Base-by-base conservation (phyloP, 2,113 vertebrate genomes). In the Podiceps cristatus region DNA sequence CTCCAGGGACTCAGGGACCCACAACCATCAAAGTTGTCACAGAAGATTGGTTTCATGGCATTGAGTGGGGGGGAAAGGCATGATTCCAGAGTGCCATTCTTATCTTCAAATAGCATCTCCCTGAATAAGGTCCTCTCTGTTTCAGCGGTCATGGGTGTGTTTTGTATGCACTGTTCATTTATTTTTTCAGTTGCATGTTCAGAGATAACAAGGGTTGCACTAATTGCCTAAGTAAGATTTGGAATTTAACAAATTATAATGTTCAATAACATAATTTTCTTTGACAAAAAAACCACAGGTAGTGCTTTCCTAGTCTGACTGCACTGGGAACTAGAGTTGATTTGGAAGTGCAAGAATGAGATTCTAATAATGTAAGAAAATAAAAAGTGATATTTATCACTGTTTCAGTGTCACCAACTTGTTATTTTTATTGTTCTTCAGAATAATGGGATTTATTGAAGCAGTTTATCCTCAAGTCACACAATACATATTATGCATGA, bases 351-450 rank as follows among this genome's bases (percentile, higher is more conserved):
- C 14, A 45, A 74, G 72, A 94, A 82, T 84, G 91, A 97, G 90
- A 97, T 89, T 95, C 86, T 93, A 66, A 86, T 81, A 95, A 76
- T 1, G 0, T 3, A 50, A 69, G 86, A 74, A 96, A 97, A 97
- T 71, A 96, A 93, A 96, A 98, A 92, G 63, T 58, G 73, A 28
- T 86, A 91, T 96, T 96, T 97, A 93, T 97, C 95, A 96, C 31
- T 33, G 63, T 86, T 90, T 87, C 35, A 49, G 62, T 93, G 74
- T 96, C 95, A 97, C 28, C 53, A 80, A 81, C 68, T 96, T 97
- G 93, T 87, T 96, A 95, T 94, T 98, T 95, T 97, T 97, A 97
- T 96, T 98, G 93, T 97, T 97, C 49, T 95, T 97, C 85, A 91
- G 73, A 95, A 96, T 94, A 96, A 96, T 91, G 68, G 86, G 63